A percentile compares a stretch with the other conserved stretches of the same genome.
These are phyloP conservation scores for Meleagris gallopavo DNA, from an alignment of 2,113 vertebrate genomes.

Conservation along the genomic window DNA sequence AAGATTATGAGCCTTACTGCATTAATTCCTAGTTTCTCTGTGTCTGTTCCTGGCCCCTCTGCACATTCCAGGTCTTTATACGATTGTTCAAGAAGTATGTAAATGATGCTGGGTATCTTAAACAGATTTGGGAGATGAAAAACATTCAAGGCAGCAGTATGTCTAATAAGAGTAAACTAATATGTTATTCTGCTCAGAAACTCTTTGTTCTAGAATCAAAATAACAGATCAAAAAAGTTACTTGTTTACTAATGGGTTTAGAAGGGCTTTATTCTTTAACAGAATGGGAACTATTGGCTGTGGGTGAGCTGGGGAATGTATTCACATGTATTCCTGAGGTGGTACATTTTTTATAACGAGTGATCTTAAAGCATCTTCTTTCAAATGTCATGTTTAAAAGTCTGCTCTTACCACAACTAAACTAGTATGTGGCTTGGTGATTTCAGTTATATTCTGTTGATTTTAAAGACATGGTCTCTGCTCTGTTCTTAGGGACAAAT, in stretches of 20 bases:
- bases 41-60: neutral
- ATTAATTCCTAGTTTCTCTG: neutral
- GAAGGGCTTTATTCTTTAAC: slow-evolving; percentile 35
- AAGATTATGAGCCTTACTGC: neutral
- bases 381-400: slow-evolving; percentile 30
- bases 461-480: neutral
- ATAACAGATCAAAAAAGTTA: slow-evolving; percentile 48
- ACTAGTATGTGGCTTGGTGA: neutral
- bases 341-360: slow-evolving; percentile 49
- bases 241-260: neutral
- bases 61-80: neutral
- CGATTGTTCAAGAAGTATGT: neutral
- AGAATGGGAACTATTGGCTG: slow-evolving; percentile 12
- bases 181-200: slow-evolving; percentile 26
- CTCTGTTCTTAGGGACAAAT: neutral
- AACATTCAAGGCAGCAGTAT: neutral
- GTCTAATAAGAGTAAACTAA: neutral
- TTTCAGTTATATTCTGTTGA: neutral
- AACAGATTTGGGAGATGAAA: neutral
- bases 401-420: neutral
- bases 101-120: neutral
- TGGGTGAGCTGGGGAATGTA: slow-evolving; percentile 18
- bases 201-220: slow-evolving; percentile 55
- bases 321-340: slow-evolving; percentile 32
- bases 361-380: slow-evolving; percentile 16